Conservation (phyloP, 1,140 invertebrate species). For the Vanessa atalanta region DNA sequence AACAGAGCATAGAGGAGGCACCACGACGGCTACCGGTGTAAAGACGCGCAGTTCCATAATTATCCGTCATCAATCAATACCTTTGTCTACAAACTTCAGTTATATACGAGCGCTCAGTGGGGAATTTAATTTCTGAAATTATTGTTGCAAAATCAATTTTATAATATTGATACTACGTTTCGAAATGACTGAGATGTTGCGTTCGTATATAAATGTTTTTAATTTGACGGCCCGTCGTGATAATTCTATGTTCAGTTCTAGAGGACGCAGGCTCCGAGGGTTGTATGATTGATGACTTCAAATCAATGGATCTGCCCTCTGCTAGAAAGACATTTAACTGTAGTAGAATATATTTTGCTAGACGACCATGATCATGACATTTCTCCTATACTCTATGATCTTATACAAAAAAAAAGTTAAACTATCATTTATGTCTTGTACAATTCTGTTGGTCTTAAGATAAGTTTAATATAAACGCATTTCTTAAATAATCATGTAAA, state of each 20-base stretch:
- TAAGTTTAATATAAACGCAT: neutral
- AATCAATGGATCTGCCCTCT: constrained; percentile 75
- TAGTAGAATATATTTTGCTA: constrained; percentile 2
- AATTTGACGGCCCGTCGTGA: constrained; percentile 73
- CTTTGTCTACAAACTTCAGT: constrained; percentile 39
- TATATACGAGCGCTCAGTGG: constrained; percentile 46
- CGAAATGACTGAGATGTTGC: constrained; percentile 20
- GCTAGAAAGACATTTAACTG: constrained; percentile 20
- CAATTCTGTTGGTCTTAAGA: neutral
- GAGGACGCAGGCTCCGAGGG: constrained; percentile 70
- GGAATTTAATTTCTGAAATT: neutral
- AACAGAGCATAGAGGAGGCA: constrained; percentile 79
- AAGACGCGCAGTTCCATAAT: constrained; percentile 64
- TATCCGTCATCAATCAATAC: constrained; percentile 80
- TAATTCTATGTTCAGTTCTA: constrained; percentile 75
- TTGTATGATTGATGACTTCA: constrained; percentile 79
- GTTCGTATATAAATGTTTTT: constrained; percentile 49
- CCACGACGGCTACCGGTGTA: constrained; percentile 69
- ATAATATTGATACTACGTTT: neutral
- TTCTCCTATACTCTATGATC: neutral
- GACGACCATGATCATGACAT: constrained; percentile 29
- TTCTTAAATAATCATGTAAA: constrained; percentile 5
- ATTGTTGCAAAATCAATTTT: neutral
- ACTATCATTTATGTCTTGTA: neutral
- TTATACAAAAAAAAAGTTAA: too few species aligned